Conservation (phyloP, 1,140 invertebrate genomes). For the Drosophila nigromelanica region DNA sequence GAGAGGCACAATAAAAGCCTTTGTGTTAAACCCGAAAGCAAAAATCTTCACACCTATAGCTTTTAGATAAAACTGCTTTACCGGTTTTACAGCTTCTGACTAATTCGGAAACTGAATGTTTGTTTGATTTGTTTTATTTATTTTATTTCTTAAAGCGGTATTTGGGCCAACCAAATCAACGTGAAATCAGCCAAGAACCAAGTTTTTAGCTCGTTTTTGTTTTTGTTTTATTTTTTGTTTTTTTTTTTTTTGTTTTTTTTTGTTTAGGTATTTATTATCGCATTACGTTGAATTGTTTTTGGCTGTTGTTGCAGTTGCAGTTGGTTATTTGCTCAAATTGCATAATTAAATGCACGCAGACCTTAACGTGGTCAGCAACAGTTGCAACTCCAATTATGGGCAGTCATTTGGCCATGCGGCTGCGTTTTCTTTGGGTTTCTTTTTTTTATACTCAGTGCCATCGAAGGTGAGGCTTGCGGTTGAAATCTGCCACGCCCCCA, state of each 20-base stretch:
- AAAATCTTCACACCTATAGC: slow-evolving; percentile 23
- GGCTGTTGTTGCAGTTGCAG: slow-evolving; percentile 14
- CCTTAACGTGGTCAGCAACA: slow-evolving; percentile 54
- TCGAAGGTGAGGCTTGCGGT: slow-evolving; percentile 65
- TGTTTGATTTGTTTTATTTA: slow-evolving; percentile 26
- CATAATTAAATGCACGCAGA: slow-evolving; percentile 82
- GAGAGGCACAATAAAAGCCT: slow-evolving; percentile 14
- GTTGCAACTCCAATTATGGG: slow-evolving; percentile 75
- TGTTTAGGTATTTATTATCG: slow-evolving; percentile 26
- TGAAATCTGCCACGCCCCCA: slow-evolving; percentile 26
- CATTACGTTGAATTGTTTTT: slow-evolving; percentile 16
- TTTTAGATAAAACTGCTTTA: slow-evolving; percentile 28
- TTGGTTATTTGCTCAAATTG: slow-evolving; percentile 76
- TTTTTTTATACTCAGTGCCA: slow-evolving; percentile 35
- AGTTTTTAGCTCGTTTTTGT: slow-evolving; percentile 1
- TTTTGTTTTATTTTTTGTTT: neutral
- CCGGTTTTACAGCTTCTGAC: slow-evolving; percentile 53
- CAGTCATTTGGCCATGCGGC: slow-evolving; percentile 63
- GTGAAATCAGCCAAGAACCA: slow-evolving; percentile 55
- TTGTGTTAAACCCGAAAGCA: slow-evolving; percentile 5
- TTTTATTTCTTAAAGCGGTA: slow-evolving; percentile 30
- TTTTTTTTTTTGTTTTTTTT: neutral
- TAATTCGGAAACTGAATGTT: slow-evolving; percentile 32
- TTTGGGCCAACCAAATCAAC: slow-evolving; percentile 51
- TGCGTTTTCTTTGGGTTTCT: slow-evolving; percentile 60